Evolutionary conservation across 2,797 vertebrate species (phyloP), one percentile per base, ranked within the genome.

Genomic region (Crocodylus rhombifer): DNA sequence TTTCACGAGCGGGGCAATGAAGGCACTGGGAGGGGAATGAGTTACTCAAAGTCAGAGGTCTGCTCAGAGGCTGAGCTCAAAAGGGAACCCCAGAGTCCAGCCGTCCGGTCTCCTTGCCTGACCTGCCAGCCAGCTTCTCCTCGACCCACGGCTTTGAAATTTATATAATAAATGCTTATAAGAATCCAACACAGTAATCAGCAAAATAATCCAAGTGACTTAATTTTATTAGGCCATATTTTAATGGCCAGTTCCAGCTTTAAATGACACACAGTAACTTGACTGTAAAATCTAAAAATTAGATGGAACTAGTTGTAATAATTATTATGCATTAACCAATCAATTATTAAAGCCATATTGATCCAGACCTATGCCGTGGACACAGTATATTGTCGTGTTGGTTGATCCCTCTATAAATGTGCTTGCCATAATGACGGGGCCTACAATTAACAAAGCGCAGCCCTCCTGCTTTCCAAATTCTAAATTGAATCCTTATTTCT

Each of bases 21-120:
- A 73, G 23, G 36, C 15, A 26, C 33, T 7, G 18, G 42, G 69
- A 25, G 0, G 1, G 63, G 42, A 71, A 74, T 0, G 0, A 1
- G 5, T 94, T 89, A 28, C 23, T 78, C 25, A 78, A 81, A 77
- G 88, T 89, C 92, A 42, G 90, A 82, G 80, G 75, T 87, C 93
- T 92, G 92, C 92, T 91, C 83, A 90, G 89, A 92, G 96, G 65
- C 89, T 75, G 76, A 69, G 8, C 33, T 14, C 36, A 28, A 84
- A 60, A 36, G 10, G 17, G 73, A 74, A 17, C 26, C 81, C 21
- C 0, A 2, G 0, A 11, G 55, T 80, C 51, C 21, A 42, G 16
- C 69, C 67, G 28, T 2, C 67, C 0, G 1, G 30, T 8, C 3
- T 55, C 82, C 4, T n/a, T 6, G 26, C 36, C 55, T 61, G 8